phyloP scores from a whole-genome alignment of 92 coral and sea anemone species.

The Galaxea fascicularis region DNA sequence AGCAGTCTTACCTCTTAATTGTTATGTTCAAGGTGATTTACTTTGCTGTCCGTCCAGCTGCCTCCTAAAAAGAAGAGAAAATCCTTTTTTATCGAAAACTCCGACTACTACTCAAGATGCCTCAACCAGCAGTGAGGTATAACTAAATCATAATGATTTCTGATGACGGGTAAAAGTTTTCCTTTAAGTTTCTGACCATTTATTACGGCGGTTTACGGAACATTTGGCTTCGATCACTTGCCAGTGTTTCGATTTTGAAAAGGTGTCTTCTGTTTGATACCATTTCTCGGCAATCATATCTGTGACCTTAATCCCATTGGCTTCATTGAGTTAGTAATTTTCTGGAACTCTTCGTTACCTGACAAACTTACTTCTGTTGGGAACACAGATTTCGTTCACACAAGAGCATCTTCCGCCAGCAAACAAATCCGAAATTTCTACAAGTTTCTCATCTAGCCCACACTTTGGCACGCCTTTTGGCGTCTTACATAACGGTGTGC shows the following conservation, averaged over 20 bases:
- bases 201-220: too few relatives aligned
- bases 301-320: background rate
- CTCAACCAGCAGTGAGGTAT: too few relatives aligned
- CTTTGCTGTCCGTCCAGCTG: constrained; percentile 5
- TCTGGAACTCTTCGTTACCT: background rate
- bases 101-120: too few relatives aligned
- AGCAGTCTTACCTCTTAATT: constrained; percentile 7
- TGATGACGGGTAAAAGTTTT: too few relatives aligned
- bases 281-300: too few relatives aligned
- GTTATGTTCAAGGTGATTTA: constrained; percentile 6
- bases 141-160: too few relatives aligned
- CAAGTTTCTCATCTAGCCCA: constrained; percentile 51
- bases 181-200: too few relatives aligned
- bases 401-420: constrained; percentile 80
- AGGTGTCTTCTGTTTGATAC: too few relatives aligned
- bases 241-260: too few relatives aligned
- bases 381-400: constrained; percentile 45
- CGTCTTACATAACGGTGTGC: constrained; percentile 71
- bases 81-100: background rate
- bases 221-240: too few relatives aligned
- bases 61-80: background rate
- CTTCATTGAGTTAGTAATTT: background rate
- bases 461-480: constrained; percentile 50
- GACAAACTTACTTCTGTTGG: constrained; percentile 21
- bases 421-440: constrained; percentile 26